phyloP scores from a whole-genome alignment of 2,797 vertebrate species.

The Falco novaeseelandiae region DNA sequence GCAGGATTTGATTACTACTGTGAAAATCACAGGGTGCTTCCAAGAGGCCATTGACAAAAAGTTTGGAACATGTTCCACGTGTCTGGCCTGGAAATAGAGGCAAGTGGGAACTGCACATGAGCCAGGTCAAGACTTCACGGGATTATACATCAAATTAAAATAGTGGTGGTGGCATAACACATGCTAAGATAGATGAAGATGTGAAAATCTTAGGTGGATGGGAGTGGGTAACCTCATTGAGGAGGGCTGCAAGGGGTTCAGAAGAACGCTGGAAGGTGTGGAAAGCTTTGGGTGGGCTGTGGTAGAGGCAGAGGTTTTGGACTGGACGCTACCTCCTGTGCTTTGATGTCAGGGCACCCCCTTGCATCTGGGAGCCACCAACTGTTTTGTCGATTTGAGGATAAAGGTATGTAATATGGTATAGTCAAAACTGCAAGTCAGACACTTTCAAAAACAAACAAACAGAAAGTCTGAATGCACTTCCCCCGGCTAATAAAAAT shows the following conservation, averaged over 20 bases:
- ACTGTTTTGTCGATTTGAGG: neutral
- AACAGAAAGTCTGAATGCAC: neutral
- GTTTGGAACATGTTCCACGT: neutral
- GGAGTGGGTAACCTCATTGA: neutral
- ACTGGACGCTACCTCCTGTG: neutral
- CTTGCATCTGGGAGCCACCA: neutral
- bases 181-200: neutral
- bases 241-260: neutral
- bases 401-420: neutral
- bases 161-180: neutral
- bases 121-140: neutral
- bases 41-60: neutral
- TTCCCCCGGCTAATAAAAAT: rapidly evolving
- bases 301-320: neutral
- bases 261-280: neutral
- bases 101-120: neutral
- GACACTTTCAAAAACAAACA: neutral
- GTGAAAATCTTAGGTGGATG: neutral
- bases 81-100: neutral
- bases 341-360: neutral
- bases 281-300: neutral
- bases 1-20: neutral
- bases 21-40: neutral
- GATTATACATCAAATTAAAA: neutral
- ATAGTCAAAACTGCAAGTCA: neutral